These are phyloP conservation scores for Archivesica marissinica DNA, from an alignment of 1,140 invertebrate genomes.

Conservation along the genomic window DNA sequence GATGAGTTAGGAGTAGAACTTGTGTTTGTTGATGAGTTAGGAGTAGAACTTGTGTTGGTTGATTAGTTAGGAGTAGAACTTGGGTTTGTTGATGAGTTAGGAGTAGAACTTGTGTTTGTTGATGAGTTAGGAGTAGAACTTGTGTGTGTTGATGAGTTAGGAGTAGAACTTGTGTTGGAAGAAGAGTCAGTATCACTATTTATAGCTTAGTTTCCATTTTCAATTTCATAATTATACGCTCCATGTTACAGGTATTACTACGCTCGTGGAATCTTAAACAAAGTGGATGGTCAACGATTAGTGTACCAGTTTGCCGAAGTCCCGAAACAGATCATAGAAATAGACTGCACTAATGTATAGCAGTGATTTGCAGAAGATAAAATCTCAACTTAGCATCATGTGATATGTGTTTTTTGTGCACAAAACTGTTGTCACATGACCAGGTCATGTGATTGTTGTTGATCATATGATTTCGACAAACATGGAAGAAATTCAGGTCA, in stretches of 20 bases:
- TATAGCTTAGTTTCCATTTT: too few relatives aligned
- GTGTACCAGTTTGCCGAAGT: conserved; percentile 99
- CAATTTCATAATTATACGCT: conserved; percentile 60
- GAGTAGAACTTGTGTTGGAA: too few relatives aligned
- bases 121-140: too few relatives aligned
- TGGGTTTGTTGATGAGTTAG: too few relatives aligned
- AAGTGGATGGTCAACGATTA: conserved; percentile 99
- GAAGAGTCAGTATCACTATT: too few relatives aligned
- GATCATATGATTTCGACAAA: conserved; percentile 9
- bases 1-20: too few relatives aligned
- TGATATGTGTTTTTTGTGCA: conserved; percentile 30
- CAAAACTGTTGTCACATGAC: conserved; percentile 15
- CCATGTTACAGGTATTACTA: conserved; percentile 94
- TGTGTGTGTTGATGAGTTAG: too few relatives aligned
- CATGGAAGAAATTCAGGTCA: neutral
- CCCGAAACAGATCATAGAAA: conserved; percentile 98
- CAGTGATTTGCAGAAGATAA: neutral
- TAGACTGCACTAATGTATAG: conserved; percentile 95
- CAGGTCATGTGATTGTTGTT: conserved; percentile 1
- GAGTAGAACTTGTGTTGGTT: too few relatives aligned
- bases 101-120: too few relatives aligned
- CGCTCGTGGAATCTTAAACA: conserved; percentile 98
- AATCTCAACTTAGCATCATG: conserved; percentile 36
- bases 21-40: too few relatives aligned
- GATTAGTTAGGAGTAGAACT: too few relatives aligned